These are phyloP conservation scores for Drosophila subsilvestris DNA, from an alignment of 2,888 invertebrate species.

Conservation along the genomic window DNA sequence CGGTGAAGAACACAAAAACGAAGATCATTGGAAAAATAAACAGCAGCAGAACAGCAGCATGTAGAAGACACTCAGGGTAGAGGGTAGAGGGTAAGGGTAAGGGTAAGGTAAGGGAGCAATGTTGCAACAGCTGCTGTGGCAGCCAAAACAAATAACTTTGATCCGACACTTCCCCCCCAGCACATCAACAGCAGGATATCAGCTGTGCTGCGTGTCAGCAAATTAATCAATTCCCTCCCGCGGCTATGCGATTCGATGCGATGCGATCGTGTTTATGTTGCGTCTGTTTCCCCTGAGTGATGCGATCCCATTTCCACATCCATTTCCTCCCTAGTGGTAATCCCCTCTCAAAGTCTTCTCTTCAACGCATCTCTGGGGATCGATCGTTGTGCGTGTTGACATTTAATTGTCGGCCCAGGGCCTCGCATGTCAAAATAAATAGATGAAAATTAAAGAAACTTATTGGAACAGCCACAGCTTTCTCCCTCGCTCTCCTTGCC, in stretches of 20 bases:
- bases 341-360: constrained; percentile 45
- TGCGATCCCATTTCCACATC: constrained; percentile 57
- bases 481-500: constrained; percentile 47
- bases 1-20: constrained; percentile 16
- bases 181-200: constrained; percentile 27
- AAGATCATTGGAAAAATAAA: constrained; percentile 58
- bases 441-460: constrained; percentile 74
- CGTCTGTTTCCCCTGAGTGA: constrained; percentile 55
- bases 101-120: not conserved
- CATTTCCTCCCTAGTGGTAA: constrained; percentile 50
- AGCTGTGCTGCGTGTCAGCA: constrained; percentile 63
- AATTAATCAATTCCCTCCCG: constrained; percentile 73
- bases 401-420: constrained; percentile 75
- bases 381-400: constrained; percentile 69
- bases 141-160: constrained; percentile 67
- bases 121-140: constrained; percentile 62
- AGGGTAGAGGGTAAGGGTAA: not conserved
- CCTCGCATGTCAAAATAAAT: constrained; percentile 76
- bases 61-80: not conserved
- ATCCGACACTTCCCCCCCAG: constrained; percentile 32
- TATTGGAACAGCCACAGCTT: constrained; percentile 61
- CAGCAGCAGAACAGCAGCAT: constrained; percentile 8
- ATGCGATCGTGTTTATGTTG: constrained; percentile 53
- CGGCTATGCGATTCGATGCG: not conserved
- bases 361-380: constrained; percentile 21